Evolutionary conservation across 2,797 vertebrate species (phyloP), one percentile per base, ranked within the genome.

Genomic region (Miichthys miiuy): DNA sequence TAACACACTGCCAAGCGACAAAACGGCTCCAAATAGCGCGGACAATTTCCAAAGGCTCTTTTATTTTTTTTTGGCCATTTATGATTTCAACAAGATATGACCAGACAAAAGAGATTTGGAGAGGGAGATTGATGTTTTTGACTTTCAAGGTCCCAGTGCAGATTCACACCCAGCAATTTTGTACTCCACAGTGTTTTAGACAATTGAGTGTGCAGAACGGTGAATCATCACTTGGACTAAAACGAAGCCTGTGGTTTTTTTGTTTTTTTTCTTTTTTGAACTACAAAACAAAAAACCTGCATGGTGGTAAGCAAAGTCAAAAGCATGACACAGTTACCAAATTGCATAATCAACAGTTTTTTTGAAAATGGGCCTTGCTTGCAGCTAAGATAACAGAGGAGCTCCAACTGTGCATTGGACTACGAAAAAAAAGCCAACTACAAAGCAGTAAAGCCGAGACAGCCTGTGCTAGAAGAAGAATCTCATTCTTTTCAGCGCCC

Each of bases 321-420:
- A 75, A 78, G 55, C 34, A 14, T n/a, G 52, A 41, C 25, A 42
- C 48, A 2, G 41, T 69, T 5, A 1, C 7, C 65, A 57, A 74
- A 47, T 78, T 77, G 30, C 12, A 50, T 82, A 56, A 85, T 61
- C 10, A 56, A 34, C 21, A 50, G 18, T 41, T 72, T 86, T 70
- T 52, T 51, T 47, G 60, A 65, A 69, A 68, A 23, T 9, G 38
- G 79, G 64, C 77, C 66, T 80, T 16, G 52, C 58, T 80, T 67
- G 58, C 18, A 25, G 44, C 63, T 64, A 42, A 9, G 62, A 77
- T 68, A 51, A 72, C 61, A 48, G 48, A 60, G 46, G 68, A 58
- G 77, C 46, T 81, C 80, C 78, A 68, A 61, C 82, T 87, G 82
- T 52, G 81, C 44, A n/a, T 51, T 34, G 77, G 64, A 71, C 77